Base-by-base conservation (phyloP, 2,113 vertebrate genomes). In the Clarias batrachus region DNA sequence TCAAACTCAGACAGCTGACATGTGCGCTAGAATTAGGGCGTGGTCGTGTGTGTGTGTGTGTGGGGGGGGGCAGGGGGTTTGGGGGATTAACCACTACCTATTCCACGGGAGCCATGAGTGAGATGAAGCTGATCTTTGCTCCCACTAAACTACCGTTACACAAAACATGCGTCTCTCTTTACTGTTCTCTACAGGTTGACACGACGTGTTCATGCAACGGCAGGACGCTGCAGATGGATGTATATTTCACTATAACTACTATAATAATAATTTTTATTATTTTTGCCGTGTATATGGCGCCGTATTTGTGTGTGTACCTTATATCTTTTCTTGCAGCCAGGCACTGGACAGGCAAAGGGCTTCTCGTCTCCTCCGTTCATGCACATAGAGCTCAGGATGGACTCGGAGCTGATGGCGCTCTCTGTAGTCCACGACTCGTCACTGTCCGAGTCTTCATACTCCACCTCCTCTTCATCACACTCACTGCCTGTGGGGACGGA, bases 291-390 rank as follows among this genome's bases (percentile, higher is more conserved):
- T 68, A 10, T 54, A 17, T 68, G 2, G 13, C 21, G 27, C 7
- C 41, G 70, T 59, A 17, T 33, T 12, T 68, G 41, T 54, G 23
- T 21, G 1, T 73, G 92, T 93, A 99, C 98, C 97, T 99, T 99
- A 82, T 99, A 99, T 96, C 97, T 96, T 95, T 99, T 99, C 94
- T 99, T 99, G 92, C 98, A 99, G 90, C 98, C 98, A 13, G 98
- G 98, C 88, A 99, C 98, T 0, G 98, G 97, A 93, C 98, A 99
- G 91, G 98, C 98, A 79, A 99, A 99, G 37, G 98, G 98, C 92
- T 99, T 99, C 93, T 99, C 97, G 73, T 99, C 98, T 17, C 97
- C 98, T 81, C 98, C 98, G 0, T 99, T 99, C 97, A 99, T 99
- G 94, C 97, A 98, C 97, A 99, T 99, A 90, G 97, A 98, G 94